A percentile compares a stretch with the other conserved stretches of the same genome.
Evolutionary conservation across 1,140 invertebrate species (phyloP).

Genomic region (Zaprionus gabonicus): DNA sequence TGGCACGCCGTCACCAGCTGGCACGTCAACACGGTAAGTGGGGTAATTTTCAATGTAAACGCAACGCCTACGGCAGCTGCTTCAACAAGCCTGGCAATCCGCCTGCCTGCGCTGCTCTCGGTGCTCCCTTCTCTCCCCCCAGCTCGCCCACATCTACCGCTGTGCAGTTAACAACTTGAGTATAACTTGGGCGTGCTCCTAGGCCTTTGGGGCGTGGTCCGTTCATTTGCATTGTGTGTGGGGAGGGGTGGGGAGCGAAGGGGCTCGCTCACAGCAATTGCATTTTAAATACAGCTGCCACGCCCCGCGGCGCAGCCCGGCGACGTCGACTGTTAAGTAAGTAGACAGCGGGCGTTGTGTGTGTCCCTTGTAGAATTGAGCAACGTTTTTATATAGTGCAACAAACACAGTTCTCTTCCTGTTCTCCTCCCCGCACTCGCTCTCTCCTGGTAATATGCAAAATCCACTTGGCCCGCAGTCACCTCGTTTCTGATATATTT

Average conservation of each 20-base stretch:
- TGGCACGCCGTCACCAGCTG: constrained; percentile 40
- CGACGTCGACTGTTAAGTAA: constrained; percentile 32
- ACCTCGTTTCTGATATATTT: constrained; percentile 47
- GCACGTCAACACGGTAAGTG: constrained; percentile 71
- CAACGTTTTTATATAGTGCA: constrained; percentile 65
- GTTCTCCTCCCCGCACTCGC: not conserved
- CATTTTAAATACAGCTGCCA: constrained; percentile 67
- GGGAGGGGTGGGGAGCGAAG: constrained; percentile 24
- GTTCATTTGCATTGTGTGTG: constrained; percentile 69
- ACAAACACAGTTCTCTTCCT: constrained; percentile 35
- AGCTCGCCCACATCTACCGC: not conserved
- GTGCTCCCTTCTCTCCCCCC: not conserved
- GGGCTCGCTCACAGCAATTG: constrained; percentile 56
- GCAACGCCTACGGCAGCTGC: constrained; percentile 70
- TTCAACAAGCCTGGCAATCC: constrained; percentile 35
- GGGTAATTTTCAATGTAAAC: constrained; percentile 82
- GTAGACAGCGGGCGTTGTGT: constrained; percentile 34
- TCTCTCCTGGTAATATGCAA: constrained; percentile 69
- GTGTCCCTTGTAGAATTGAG: constrained; percentile 48
- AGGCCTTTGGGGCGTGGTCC: constrained; percentile 56
- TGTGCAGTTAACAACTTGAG: constrained; percentile 36
- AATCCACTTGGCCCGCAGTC: constrained; percentile 61
- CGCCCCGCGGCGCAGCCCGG: constrained; percentile 26
- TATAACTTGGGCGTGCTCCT: constrained; percentile 45
- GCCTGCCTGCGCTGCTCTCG: constrained; percentile 9